A percentile compares a stretch with the other conserved stretches of the same genome.
Conservation (phyloP, 2,113 vertebrate genomes). For the Chamaetylas fuelleborni region DNA sequence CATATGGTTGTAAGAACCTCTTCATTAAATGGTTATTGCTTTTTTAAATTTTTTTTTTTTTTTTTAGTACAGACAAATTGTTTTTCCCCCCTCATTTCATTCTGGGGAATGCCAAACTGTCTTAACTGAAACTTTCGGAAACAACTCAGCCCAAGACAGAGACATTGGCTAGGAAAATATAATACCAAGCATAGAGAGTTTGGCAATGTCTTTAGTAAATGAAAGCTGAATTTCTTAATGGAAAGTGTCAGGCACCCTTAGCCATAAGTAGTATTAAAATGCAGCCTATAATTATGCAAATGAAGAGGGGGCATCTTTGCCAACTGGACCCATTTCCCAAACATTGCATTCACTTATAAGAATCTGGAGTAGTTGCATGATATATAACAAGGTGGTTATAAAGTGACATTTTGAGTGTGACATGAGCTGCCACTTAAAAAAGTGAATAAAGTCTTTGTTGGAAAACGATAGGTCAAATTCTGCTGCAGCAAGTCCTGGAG, state of each 20-base stretch:
- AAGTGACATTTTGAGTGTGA: not conserved
- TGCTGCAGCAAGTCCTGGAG: not conserved
- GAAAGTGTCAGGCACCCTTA: slow-evolving; percentile 50
- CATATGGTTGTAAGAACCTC: not conserved
- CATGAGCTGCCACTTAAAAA: not conserved
- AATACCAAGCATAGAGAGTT: slow-evolving; percentile 6
- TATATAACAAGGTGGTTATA: not conserved
- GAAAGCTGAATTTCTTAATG: slow-evolving; percentile 37
- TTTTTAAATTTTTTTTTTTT: not conserved
- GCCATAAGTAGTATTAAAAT: not conserved
- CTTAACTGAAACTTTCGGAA: slow-evolving; percentile 50
- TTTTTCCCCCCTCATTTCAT: slow-evolving; percentile 5
- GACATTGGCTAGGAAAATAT: slow-evolving; percentile 28
- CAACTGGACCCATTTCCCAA: not conserved
- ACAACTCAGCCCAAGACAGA: slow-evolving; percentile 38
- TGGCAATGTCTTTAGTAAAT: slow-evolving; percentile 40
- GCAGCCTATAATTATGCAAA: slow-evolving; percentile 38
- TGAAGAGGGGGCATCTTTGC: not conserved
- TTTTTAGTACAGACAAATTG: not conserved
- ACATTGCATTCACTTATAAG: not conserved
- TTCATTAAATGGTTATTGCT: not conserved
- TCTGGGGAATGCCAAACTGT: not conserved
- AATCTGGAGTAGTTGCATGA: not conserved
- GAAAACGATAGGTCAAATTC: not conserved
- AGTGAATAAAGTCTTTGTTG: not conserved